Percentiles rank a stretch among this genome's conserved stretches.
phyloP scores from a whole-genome alignment of 2,888 invertebrate species.

The Rhaphigaster nebulosa region DNA sequence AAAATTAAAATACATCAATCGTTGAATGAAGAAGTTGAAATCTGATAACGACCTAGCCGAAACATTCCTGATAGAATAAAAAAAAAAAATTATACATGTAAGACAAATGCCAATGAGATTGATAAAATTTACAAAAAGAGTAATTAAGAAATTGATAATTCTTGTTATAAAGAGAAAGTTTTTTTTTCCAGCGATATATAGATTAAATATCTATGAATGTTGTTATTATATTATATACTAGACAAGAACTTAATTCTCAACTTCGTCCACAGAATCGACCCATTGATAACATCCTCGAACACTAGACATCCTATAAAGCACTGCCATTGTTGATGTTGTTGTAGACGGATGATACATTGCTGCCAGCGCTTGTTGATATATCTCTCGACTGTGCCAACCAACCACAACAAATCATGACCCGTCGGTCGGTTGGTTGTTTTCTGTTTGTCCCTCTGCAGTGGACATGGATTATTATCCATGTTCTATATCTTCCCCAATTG shows the following conservation, averaged over 20 bases:
- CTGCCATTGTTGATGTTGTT: slow-evolving; percentile 13
- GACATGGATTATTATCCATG: not conserved
- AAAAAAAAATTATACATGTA: too few relatives aligned
- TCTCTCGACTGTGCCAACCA: not conserved
- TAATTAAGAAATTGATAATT: too few relatives aligned
- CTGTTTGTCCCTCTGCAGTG: slow-evolving; percentile 10
- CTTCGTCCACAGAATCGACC: not conserved
- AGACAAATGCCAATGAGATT: too few relatives aligned
- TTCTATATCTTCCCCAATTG: not conserved
- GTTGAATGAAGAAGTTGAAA: too few relatives aligned
- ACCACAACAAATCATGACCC: slow-evolving; percentile 31
- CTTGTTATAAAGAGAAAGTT: too few relatives aligned
- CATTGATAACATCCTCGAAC: not conserved
- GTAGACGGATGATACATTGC: not conserved
- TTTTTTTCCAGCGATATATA: too few relatives aligned
- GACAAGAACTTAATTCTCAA: not conserved
- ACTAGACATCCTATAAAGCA: not conserved
- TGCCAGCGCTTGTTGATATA: slow-evolving; percentile 11
- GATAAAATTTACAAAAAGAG: too few relatives aligned
- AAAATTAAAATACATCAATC: too few relatives aligned
- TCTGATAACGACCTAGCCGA: too few relatives aligned
- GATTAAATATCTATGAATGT: not conserved
- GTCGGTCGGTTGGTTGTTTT: slow-evolving; percentile 13
- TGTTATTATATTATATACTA: not conserved
- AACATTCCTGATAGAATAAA: too few relatives aligned